These are phyloP conservation scores for Neuroterus valhalla DNA, from an alignment of 1,140 invertebrate species.

Conservation along the genomic window DNA sequence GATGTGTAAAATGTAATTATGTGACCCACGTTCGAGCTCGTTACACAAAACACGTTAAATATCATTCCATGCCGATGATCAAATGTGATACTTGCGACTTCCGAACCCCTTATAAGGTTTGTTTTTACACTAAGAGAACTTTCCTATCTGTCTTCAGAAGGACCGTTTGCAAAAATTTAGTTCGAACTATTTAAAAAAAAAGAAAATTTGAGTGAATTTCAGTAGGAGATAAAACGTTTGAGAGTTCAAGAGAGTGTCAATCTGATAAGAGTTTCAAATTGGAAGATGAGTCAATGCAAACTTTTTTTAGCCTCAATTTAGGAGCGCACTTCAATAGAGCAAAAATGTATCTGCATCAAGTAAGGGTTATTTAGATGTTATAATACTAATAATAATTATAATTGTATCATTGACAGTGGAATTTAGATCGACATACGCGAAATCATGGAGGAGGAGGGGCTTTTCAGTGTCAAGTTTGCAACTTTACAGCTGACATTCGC, in stretches of 20 bases:
- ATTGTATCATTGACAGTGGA: constrained; percentile 77
- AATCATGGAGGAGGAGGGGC: constrained; percentile 90
- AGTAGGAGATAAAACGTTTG: no score
- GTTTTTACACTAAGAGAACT: no score
- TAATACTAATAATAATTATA: no score
- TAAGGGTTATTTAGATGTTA: no score
- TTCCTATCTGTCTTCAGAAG: no score
- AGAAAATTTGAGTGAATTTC: no score
- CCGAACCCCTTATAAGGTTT: constrained; percentile 88
- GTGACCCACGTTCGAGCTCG: constrained; percentile 92
- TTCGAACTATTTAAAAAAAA: constrained; percentile 34
- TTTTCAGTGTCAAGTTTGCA: constrained; percentile 90
- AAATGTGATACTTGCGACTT: constrained; percentile 96
- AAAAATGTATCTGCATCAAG: no score
- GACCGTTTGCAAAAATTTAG: constrained; percentile 12
- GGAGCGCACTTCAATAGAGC: no score
- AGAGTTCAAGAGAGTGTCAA: no score
- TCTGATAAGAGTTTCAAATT: no score
- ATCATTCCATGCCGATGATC: constrained; percentile 94
- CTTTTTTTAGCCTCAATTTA: constrained; percentile 24
- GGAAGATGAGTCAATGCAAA: background rate
- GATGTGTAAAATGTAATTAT: constrained; percentile 92
- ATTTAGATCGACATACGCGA: constrained; percentile 93
- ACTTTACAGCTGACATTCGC: constrained; percentile 93
- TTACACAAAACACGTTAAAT: constrained; percentile 95